Conservation (phyloP, 2,113 vertebrate species). For the Cacatua alba region DNA sequence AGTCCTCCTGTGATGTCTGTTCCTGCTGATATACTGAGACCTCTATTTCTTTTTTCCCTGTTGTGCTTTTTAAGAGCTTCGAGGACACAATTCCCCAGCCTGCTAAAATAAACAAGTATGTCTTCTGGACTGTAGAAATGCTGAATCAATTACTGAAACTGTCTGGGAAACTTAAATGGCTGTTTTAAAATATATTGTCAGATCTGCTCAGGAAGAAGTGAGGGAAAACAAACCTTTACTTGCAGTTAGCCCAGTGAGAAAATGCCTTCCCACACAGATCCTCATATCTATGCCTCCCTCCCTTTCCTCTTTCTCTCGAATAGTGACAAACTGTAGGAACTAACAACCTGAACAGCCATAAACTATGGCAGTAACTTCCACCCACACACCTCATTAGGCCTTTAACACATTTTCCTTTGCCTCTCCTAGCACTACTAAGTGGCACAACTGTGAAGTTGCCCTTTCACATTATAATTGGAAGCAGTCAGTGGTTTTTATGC, state of each 20-base stretch:
- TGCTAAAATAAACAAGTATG: neutral
- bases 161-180: slow-evolving; percentile 3
- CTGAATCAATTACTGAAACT: slow-evolving; percentile 19
- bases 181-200: slow-evolving; percentile 9
- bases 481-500: slow-evolving; percentile 47
- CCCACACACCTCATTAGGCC: slow-evolving; percentile 71
- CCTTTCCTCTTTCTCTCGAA: neutral
- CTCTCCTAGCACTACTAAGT: slow-evolving; percentile 4
- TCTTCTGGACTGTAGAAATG: neutral
- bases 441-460: slow-evolving; percentile 26
- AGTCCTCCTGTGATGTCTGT: neutral
- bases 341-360: slow-evolving; percentile 46
- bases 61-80: neutral
- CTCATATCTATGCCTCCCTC: neutral
- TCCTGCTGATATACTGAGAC: neutral
- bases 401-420: slow-evolving; percentile 71
- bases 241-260: neutral
- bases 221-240: slow-evolving; percentile 1
- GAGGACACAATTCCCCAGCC: neutral
- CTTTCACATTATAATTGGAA: slow-evolving; percentile 65
- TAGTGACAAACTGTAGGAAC: slow-evolving; percentile 13
- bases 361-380: slow-evolving; percentile 48
- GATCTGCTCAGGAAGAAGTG: neutral
- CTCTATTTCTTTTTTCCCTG: neutral
- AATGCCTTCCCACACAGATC: neutral